These are phyloP conservation scores for Drosophila hamatofila DNA, from an alignment of 2,888 invertebrate genomes.

Conservation along the genomic window DNA sequence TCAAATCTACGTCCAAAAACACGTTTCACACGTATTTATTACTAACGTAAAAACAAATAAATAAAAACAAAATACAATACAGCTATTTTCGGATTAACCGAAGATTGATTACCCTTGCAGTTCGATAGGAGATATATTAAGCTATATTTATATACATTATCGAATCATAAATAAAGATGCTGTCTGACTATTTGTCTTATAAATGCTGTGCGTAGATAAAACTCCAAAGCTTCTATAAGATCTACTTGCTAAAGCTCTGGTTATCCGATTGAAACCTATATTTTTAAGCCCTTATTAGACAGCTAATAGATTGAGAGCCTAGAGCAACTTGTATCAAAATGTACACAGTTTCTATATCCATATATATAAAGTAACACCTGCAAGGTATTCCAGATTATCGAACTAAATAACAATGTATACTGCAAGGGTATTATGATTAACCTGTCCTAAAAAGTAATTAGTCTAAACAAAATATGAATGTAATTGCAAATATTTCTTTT, in stretches of 20 bases:
- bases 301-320: too few species aligned
- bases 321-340: too few species aligned
- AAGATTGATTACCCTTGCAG: not conserved
- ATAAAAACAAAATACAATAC: not conserved
- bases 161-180: not conserved
- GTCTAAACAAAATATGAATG: constrained; percentile 58
- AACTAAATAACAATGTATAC: not conserved
- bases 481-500: constrained; percentile 78
- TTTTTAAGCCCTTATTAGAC: too few species aligned
- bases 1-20: constrained; percentile 39
- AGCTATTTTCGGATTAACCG: constrained; percentile 4
- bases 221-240: too few species aligned
- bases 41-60: constrained; percentile 36
- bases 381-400: not conserved
- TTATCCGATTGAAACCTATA: too few species aligned
- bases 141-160: not conserved
- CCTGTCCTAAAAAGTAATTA: not conserved
- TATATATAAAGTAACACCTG: not conserved
- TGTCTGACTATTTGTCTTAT: not conserved
- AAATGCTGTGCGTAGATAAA: too few species aligned
- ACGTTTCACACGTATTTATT: constrained; percentile 34
- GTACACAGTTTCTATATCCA: not conserved
- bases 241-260: too few species aligned
- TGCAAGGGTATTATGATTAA: constrained; percentile 1
- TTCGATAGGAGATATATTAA: not conserved